These are phyloP conservation scores for Drymodes brunneopygia DNA, from an alignment of 2,113 vertebrate species.

Conservation along the genomic window DNA sequence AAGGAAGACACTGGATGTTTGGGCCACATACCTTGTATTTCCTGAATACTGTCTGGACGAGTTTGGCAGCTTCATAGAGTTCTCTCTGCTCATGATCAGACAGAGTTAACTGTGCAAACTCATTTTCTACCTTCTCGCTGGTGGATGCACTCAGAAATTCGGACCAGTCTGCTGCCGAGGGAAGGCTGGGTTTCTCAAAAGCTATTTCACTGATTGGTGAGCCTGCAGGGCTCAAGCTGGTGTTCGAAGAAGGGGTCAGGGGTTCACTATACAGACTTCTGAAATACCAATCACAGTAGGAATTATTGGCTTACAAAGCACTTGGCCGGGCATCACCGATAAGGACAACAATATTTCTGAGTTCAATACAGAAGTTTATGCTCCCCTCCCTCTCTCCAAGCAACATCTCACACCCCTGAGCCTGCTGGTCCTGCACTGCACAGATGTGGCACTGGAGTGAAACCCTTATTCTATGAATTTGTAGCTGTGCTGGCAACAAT, in stretches of 20 bases:
- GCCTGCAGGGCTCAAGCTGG: slow-evolving; percentile 88
- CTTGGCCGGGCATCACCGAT: neutral
- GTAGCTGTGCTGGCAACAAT: neutral
- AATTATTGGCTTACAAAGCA: neutral
- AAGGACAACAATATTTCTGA: neutral
- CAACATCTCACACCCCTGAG: neutral
- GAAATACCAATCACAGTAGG: slow-evolving; percentile 43
- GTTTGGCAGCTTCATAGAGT: slow-evolving; percentile 94
- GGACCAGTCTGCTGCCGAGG: slow-evolving; percentile 93
- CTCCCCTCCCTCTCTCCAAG: neutral
- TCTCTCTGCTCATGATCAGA: slow-evolving; percentile 97
- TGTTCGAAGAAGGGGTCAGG: slow-evolving; percentile 88
- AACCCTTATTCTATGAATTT: neutral
- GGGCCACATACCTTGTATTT: slow-evolving; percentile 92
- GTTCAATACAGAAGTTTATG: neutral
- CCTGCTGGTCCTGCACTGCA: neutral
- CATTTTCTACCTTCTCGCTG: slow-evolving; percentile 93
- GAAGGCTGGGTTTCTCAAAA: slow-evolving; percentile 87
- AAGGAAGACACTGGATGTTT: neutral
- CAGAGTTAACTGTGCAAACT: slow-evolving; percentile 95
- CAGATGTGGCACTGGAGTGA: neutral
- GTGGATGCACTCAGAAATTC: slow-evolving; percentile 95
- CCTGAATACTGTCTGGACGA: slow-evolving; percentile 97
- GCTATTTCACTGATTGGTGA: slow-evolving; percentile 84
- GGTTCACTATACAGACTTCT: slow-evolving; percentile 91